Evolutionary conservation across 2,797 vertebrate species (phyloP).

Genomic region (Karalla daura): DNA sequence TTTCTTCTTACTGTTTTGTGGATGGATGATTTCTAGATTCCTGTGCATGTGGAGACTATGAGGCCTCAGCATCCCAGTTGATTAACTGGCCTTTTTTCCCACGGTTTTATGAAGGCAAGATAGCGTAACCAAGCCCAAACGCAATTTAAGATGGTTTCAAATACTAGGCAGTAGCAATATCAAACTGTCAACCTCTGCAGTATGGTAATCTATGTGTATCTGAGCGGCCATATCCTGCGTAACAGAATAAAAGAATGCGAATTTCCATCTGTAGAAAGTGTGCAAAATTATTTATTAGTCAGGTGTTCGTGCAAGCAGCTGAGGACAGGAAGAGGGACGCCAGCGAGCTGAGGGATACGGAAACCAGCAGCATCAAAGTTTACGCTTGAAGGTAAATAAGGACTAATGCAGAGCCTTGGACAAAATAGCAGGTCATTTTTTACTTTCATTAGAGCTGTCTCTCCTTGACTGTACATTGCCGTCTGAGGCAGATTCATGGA

Average conservation of each 20-base stretch:
- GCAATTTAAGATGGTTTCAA: constrained; percentile 4
- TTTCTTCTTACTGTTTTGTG: constrained; percentile 39
- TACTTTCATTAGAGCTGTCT: constrained; percentile 61
- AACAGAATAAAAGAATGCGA: not conserved
- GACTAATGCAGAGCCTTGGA: constrained; percentile 57
- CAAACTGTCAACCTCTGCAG: not conserved
- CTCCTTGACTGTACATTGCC: constrained; percentile 40
- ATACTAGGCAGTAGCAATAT: not conserved
- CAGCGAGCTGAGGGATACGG: constrained; percentile 14
- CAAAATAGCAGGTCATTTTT: constrained; percentile 61
- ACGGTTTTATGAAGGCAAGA: not conserved
- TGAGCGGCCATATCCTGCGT: not conserved
- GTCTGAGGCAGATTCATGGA: constrained; percentile 48
- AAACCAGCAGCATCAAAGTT: constrained; percentile 25
- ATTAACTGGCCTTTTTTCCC: not conserved
- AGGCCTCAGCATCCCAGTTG: not conserved
- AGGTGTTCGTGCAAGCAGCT: constrained; percentile 20
- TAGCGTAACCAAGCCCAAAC: constrained; percentile 4
- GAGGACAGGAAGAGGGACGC: not conserved
- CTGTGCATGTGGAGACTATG: not conserved
- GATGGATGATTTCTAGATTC: not conserved
- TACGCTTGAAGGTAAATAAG: constrained; percentile 48
- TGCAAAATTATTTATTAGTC: constrained; percentile 5
- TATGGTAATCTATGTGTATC: not conserved
- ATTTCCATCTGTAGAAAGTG: not conserved